phyloP scores from a whole-genome alignment of 2,888 invertebrate genomes.

The Hypsopygia costalis region DNA sequence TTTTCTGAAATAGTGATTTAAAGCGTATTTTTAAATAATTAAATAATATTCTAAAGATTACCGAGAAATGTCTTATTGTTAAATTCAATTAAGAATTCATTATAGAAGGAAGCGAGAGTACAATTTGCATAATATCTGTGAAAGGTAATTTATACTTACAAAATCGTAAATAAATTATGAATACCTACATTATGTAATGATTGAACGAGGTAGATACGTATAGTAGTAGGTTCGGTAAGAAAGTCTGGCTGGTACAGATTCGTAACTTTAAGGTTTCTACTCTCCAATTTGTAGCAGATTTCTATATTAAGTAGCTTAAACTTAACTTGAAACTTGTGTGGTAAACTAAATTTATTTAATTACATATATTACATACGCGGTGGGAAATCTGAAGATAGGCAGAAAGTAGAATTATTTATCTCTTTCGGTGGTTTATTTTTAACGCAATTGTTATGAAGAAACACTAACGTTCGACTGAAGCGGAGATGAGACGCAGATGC shows the following conservation, averaged over 20 bases:
- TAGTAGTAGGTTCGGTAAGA: constrained; percentile 18
- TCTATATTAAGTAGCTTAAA: neutral
- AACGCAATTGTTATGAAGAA: too few species aligned
- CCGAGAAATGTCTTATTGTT: constrained; percentile 23
- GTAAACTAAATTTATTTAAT: neutral
- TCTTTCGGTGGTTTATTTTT: too few species aligned
- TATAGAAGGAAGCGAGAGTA: constrained; percentile 16
- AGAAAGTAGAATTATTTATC: too few species aligned
- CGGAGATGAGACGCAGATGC: too few species aligned
- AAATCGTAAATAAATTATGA: constrained; percentile 4
- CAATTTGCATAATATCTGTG: constrained; percentile 14
- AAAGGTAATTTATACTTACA: constrained; percentile 5
- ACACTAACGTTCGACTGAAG: too few species aligned
- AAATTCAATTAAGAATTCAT: constrained; percentile 11
- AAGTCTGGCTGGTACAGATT: constrained; percentile 47
- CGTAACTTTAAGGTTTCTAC: constrained; percentile 24
- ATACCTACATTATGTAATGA: neutral
- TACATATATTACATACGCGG: neutral
- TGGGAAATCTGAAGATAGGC: neutral
- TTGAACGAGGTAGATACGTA: constrained; percentile 3
- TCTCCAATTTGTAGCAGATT: constrained; percentile 18
- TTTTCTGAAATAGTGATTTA: neutral
- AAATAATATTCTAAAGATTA: constrained; percentile 13
- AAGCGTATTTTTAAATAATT: constrained; percentile 11
- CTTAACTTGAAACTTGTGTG: neutral